Base-by-base conservation (phyloP, 2,113 vertebrate genomes). In the Thinocorus orbignyianus region DNA sequence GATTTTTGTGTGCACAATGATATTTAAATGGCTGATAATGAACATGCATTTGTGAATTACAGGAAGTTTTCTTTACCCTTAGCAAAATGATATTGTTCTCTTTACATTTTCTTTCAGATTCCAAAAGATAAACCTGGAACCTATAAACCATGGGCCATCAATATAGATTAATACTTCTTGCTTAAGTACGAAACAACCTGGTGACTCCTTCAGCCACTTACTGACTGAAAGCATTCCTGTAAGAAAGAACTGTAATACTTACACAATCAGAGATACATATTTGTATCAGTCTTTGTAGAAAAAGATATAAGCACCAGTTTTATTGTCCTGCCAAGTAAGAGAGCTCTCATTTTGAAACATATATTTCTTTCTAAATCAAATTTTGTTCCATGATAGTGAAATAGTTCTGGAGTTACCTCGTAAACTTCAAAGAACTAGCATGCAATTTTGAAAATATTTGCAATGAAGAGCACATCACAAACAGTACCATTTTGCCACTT, bases 61-160 rank as follows among this genome's bases (percentile, higher is more conserved):
- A 42, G 10, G 48, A 80, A 42, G n/a, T n/a, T 65, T 39, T 54
- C 31, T 87, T 78, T 78, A 30, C 24, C 62, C 17, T 57, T 73
- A 57, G 46, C 23, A 86, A 91, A 92, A 68, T 35, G 0, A 74
- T 55, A 28, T 33, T 76, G 30, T 83, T 44, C 51, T 52, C 19
- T 87, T 84, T 85, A 13, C 81, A 65, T 95, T 94, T 84, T 77
- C 54, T 96, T 97, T 92, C 60, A 96, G 97, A 97, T 98, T 83
- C 95, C 96, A 71, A 97, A 94, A 97, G 94, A 97, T 61, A 94
- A 97, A 42, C 80, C 92, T 48, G 93, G 88, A 88, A 96, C 88
- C 30, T 90, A 61, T 74, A 97, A 93, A 55, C 96, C 96, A 71
- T 96, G 95, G 97, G 95, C 93, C 19, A 85, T 97, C 46, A 49